phyloP scores from a whole-genome alignment of 2,888 invertebrate species.

The Noctua janthina region DNA sequence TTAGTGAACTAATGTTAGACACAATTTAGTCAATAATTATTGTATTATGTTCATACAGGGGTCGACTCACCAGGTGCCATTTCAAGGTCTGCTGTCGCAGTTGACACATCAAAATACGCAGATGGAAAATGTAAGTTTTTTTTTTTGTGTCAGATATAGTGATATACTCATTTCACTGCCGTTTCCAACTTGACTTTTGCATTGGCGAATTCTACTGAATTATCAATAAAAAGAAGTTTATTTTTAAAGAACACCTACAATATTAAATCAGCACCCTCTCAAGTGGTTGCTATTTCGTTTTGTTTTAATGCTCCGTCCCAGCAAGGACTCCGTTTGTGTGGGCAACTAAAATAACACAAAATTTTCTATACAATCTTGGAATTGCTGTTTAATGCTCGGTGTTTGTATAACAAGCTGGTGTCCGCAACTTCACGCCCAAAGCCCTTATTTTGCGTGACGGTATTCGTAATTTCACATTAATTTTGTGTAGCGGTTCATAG shows the following conservation, averaged over 20 bases:
- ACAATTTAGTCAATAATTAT: neutral
- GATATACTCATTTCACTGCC: neutral
- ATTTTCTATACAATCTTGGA: neutral
- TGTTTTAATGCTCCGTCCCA: neutral
- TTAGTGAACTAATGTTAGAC: neutral
- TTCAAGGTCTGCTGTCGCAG: conserved; percentile 58
- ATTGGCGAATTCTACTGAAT: neutral
- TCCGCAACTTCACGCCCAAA: neutral
- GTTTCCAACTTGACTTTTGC: neutral
- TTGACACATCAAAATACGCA: conserved; percentile 46
- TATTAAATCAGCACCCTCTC: neutral
- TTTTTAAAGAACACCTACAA: neutral
- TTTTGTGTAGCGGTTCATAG: no score
- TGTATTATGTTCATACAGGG: conserved; percentile 54
- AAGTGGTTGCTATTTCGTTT: neutral
- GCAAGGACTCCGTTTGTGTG: neutral
- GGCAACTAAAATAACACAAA: neutral
- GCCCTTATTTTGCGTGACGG: neutral
- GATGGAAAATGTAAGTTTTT: conserved; percentile 58
- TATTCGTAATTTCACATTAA: no score
- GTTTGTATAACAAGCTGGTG: neutral
- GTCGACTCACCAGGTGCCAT: conserved; percentile 34
- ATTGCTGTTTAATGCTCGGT: neutral
- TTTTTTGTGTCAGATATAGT: neutral
- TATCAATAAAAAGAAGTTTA: neutral